Conservation (phyloP, 2,797 vertebrate genomes). For the Poeciliopsis presidionis region DNA sequence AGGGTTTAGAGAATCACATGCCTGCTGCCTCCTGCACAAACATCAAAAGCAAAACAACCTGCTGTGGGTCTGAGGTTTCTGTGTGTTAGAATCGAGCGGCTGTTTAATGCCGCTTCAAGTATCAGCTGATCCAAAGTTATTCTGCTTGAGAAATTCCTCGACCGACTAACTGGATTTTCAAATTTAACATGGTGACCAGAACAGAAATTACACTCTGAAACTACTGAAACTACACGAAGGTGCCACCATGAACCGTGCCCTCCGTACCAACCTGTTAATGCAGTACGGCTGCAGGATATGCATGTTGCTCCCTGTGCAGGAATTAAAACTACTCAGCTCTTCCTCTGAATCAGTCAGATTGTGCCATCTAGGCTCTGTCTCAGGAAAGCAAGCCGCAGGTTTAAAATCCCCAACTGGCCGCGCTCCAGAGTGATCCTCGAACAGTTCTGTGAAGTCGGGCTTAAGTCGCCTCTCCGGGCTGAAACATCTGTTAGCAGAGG, state of each 20-base stretch:
- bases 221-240: not conserved
- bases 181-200: conserved; percentile 3
- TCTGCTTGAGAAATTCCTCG: not conserved
- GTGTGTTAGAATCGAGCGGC: too few relatives aligned
- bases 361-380: conserved; percentile 18
- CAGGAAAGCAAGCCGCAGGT: not conserved
- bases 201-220: not conserved
- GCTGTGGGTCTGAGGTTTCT: not conserved
- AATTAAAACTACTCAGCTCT: conserved; percentile 18
- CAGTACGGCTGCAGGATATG: conserved; percentile 82
- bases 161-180: conserved; percentile 3
- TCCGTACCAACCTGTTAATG: conserved; percentile 80
- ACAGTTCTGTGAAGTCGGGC: conserved; percentile 7
- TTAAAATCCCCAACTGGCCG: conserved; percentile 1
- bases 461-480: conserved; percentile 19
- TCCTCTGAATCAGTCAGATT: conserved; percentile 4
- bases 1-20: not conserved
- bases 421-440: not conserved
- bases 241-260: not conserved
- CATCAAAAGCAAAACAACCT: not conserved
- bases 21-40: not conserved
- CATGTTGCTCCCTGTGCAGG: conserved; percentile 64
- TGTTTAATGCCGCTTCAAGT: conserved; percentile 9
- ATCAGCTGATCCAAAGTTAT: conserved; percentile 1
- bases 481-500: conserved; percentile 14